Evolutionary conservation across 37 sponge, comb jelly and placozoan species (phyloP), one percentile per base, ranked within the genome.

Genomic region (Agelas oroides): DNA sequence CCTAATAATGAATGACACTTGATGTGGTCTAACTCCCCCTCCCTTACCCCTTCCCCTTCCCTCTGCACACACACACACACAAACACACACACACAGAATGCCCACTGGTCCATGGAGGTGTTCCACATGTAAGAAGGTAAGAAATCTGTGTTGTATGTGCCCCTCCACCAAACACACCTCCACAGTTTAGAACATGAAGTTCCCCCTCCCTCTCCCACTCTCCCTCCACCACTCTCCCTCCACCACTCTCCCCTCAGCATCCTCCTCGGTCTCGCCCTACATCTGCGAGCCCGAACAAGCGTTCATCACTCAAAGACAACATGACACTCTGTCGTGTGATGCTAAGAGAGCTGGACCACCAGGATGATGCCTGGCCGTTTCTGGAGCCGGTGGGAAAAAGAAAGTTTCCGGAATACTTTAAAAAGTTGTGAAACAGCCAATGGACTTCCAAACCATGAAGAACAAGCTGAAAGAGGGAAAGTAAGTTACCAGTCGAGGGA

Each of bases 381-480:
- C 86, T 88, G 36, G 79, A 85, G 30, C 93, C 97, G 35, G 97
- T 97, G 35, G 82, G 70, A 56, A 84, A 71, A 73, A 88, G 79
- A 71, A 72, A 91, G 84, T 85, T 94, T 37, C 95, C 95, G 1
- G 89, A 86, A 64, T 97, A 97, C 73, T 92, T 84, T 74, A 70
- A 87, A n/a, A n/a, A 31, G 86, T 95, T 25, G 84, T 97, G 18
- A 86, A 92, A 71, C 64, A 89, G 28, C 97, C 95, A 16, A 97
- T 97, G 97, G 95, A 97, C 75, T 94, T 97, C 38, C 84, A 87
- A 30, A 94, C 95, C 21, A 87, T 95, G 69, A 73, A 40, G 54
- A 63, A 17, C 17, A 97, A 95, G 78, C 76, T 97, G 59, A 27
- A 64, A 69, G 89, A 88, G 27, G 76, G 82, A 65, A 83, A 53